Base-by-base conservation (phyloP, 2,113 vertebrate genomes). In the Gulo gulo region DNA sequence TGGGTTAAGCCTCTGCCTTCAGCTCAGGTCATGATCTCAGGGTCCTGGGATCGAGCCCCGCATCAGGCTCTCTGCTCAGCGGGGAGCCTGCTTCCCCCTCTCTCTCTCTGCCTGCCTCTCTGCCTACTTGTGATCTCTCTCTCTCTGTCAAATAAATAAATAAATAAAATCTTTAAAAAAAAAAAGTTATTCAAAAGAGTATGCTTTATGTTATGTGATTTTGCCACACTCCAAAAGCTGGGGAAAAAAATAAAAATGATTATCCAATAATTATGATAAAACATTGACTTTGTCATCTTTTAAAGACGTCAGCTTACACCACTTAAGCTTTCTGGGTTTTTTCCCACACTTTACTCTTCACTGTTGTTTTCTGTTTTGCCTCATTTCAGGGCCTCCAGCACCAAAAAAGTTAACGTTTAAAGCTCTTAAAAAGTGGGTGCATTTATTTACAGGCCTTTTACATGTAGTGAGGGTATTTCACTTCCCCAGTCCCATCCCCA, bases 211-310 rank as follows among this genome's bases (percentile, higher is more conserved):
- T 57, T 45, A 9, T 18, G 7, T 67, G n/a, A 67, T 78, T 78
- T 94, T 67, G 39, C 12, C 59, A 85, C 31, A 67, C 23, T 67
- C n/a, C 39, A 90, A 65, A 84, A 55, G 34, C 20, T 67, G 24
- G 42, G 42, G 8, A 3, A 16, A 42, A 79, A 78, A 67, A 5
- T 84, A 45, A 92, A 74, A 83, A 9, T 71, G 79, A 67, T 23
- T 79, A 93, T 83, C 91, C 23, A 94, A 31, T 81, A 92, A 80
- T 69, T 59, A 88, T 36, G 59, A 13, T 26, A 82, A 87, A 96
- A 52, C 29, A 63, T 57, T 36, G 21, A 39, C 79, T 45, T 52
- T 18, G 1, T 67, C 20, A 4, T 42, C 23, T 83, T 80, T 86
- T 86, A 52, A 91, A 91, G 81, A 78, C 29, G 29, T 83, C 34